Evolutionary conservation across 2,113 vertebrate genomes (phyloP), one percentile per base, ranked within the genome.

Genomic region (Chaenogobius annularis): DNA sequence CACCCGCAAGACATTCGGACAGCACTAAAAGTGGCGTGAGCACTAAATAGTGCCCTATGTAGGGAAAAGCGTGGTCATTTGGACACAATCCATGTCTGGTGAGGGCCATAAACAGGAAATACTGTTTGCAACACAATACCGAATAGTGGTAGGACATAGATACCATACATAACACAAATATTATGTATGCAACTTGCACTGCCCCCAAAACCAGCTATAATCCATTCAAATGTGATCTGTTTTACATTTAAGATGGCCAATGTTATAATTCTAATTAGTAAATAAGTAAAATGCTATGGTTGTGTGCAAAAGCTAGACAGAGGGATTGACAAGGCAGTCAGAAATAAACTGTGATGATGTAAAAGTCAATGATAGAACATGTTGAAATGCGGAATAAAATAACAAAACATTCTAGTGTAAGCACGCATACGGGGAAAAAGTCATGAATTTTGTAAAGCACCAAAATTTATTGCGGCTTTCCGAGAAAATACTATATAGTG

Each of bases 401-500:
- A 20, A 26, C 69, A 70, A 72, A 74, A 23, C 14, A 22, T 50
- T 55, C 40, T 5, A 55, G 52, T n/a, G 12, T 7, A 59, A 75
- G 74, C n/a, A n/a, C n/a, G n/a, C n/a, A n/a, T n/a, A n/a, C n/a
- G n/a, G 74, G 74, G 59, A 50, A 76, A 68, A 78, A 50, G 74
- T 52, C 70, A 59, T 52, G 31, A 74, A 65, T 69, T 52, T 78
- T 83, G 23, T 82, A 63, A 66, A 69, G 77, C 81, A 75, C 75
- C 74, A 78, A 68, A 88, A 85, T 77, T 55, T 15, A 76, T 87
- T 88, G 73, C 69, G 63, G 40, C 69, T 68, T 66, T 62, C 73
- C 85, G 80, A 83, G 73, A 74, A 86, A 89, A 85, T 85, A 83
- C 76, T 74, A 81, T 80, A 82, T 77, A 80, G 75, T 86, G 83